Evolutionary conservation across 2,888 invertebrate genomes (phyloP).

Genomic region (Dryobotodes eremita): DNA sequence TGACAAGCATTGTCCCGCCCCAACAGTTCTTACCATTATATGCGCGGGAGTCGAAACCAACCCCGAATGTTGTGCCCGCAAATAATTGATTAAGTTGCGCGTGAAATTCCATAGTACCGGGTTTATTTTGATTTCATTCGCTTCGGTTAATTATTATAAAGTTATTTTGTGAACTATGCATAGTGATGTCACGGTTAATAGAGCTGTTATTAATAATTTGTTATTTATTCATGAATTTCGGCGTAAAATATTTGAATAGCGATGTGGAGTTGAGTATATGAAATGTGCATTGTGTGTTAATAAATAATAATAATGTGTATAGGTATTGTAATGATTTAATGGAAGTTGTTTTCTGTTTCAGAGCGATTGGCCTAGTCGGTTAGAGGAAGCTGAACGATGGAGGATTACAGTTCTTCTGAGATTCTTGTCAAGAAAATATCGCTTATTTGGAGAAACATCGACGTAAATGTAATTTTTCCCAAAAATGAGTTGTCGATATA

Average conservation of each 20-base stretch:
- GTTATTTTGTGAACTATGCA: conserved; percentile 61
- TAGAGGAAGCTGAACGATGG: neutral
- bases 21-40: conserved; percentile 69
- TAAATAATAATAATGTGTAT: conserved; percentile 14
- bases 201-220: conserved; percentile 40
- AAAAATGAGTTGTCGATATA: no score
- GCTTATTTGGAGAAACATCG: no score
- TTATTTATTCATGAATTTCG: conserved; percentile 42
- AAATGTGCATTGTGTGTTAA: conserved; percentile 8
- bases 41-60: conserved; percentile 79
- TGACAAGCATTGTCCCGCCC: conserved; percentile 85
- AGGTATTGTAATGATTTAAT: neutral
- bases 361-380: neutral
- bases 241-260: conserved; percentile 38
- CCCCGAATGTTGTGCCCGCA: conserved; percentile 78
- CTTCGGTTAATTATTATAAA: conserved; percentile 76
- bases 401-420: no score
- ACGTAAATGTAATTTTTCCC: no score
- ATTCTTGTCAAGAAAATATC: neutral
- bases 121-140: conserved; percentile 77
- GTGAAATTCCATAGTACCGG: conserved; percentile 81
- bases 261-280: conserved; percentile 10
- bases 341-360: neutral
- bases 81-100: conserved; percentile 88
- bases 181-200: conserved; percentile 44